phyloP scores from a whole-genome alignment of 1,140 invertebrate genomes.

The Centruroides sculpturatus region DNA sequence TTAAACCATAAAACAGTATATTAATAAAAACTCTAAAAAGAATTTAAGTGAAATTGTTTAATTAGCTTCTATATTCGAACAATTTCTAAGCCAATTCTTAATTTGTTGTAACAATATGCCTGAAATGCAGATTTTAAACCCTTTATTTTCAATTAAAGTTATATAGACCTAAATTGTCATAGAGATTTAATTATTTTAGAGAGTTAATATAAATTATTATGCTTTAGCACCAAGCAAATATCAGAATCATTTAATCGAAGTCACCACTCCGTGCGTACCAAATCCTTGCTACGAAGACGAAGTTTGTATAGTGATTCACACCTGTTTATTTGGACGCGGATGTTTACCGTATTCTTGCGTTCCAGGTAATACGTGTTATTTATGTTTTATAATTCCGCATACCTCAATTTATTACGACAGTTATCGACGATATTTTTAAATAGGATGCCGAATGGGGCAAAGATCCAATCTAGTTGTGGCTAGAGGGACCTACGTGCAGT shows the following conservation, averaged over 20 bases:
- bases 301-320: slow-evolving; percentile 50
- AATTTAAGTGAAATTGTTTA: too few relatives aligned
- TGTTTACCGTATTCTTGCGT: slow-evolving; percentile 49
- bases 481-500: slow-evolving; percentile 53
- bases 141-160: neutral
- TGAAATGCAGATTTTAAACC: too few relatives aligned
- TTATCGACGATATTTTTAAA: slow-evolving; percentile 3
- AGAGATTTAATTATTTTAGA: neutral
- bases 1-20: too few relatives aligned
- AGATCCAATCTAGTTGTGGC: slow-evolving; percentile 58
- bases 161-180: neutral
- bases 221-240: slow-evolving; percentile 26
- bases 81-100: neutral
- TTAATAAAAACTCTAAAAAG: too few relatives aligned
- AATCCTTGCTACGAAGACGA: slow-evolving; percentile 54
- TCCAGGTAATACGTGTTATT: slow-evolving; percentile 25
- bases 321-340: slow-evolving; percentile 36
- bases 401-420: neutral
- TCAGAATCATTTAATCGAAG: slow-evolving; percentile 35
- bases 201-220: neutral
- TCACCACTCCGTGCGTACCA: slow-evolving; percentile 60
- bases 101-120: neutral
- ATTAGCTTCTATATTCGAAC: too few relatives aligned
- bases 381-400: neutral
- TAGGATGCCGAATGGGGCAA: slow-evolving; percentile 63